These are phyloP conservation scores for Drosophila monieri DNA, from an alignment of 2,888 invertebrate genomes.

Conservation along the genomic window DNA sequence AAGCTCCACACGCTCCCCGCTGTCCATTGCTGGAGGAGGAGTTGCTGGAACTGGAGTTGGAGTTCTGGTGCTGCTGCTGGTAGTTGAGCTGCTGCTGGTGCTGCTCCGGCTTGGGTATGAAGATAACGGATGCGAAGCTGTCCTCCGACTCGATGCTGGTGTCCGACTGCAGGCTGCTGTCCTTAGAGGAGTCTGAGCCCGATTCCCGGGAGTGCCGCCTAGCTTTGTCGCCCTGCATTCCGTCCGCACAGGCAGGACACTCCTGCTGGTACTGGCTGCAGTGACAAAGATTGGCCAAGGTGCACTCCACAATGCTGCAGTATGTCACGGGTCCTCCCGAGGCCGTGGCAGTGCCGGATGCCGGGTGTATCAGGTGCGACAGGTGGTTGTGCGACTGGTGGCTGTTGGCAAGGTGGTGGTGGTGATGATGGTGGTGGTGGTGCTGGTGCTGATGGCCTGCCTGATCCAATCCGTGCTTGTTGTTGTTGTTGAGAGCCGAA, in stretches of 20 bases:
- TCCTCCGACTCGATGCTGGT: slow-evolving; percentile 97
- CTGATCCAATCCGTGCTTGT: slow-evolving; percentile 25
- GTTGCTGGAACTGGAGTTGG: slow-evolving; percentile 82
- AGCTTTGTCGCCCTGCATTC: slow-evolving; percentile 84
- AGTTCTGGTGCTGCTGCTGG: slow-evolving; percentile 80
- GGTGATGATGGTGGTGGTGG: slow-evolving; percentile 52
- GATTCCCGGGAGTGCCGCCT: slow-evolving; percentile 93
- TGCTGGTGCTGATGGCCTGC: slow-evolving; percentile 48
- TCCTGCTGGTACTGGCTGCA: slow-evolving; percentile 79
- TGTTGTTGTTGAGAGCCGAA: slow-evolving; percentile 22
- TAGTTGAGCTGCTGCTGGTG: slow-evolving; percentile 82
- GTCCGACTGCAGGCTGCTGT: slow-evolving; percentile 95
- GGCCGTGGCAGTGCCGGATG: slow-evolving; percentile 45
- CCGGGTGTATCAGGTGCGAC: slow-evolving; percentile 29
- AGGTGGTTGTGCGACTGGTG: slow-evolving; percentile 53
- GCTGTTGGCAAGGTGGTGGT: slow-evolving; percentile 63
- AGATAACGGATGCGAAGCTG: slow-evolving; percentile 96
- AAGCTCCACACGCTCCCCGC: slow-evolving; percentile 33
- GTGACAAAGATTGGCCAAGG: slow-evolving; percentile 62
- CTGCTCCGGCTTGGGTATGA: slow-evolving; percentile 91
- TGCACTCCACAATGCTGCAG: slow-evolving; percentile 82
- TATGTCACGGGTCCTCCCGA: slow-evolving; percentile 74
- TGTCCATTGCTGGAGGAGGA: slow-evolving; percentile 82
- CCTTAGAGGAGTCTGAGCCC: slow-evolving; percentile 94
- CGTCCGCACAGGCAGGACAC: slow-evolving; percentile 62